Percentiles rank a stretch among this genome's conserved stretches.
These are phyloP conservation scores for Leptopilina syphax DNA, from an alignment of 2,888 invertebrate species.

Conservation along the genomic window DNA sequence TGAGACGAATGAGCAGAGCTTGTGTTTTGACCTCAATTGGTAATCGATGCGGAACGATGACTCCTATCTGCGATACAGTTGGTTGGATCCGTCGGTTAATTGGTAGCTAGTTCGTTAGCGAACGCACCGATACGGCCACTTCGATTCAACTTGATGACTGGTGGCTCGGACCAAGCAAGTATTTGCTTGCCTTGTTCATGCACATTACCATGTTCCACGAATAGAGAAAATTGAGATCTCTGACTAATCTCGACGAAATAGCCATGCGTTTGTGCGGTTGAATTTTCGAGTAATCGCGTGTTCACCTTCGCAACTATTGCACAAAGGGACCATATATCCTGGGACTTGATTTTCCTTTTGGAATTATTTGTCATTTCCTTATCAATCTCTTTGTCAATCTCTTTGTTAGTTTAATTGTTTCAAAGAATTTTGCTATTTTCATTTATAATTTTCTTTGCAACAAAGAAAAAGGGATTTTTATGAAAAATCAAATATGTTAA, in stretches of 20 bases:
- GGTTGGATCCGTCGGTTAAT: constrained; percentile 48
- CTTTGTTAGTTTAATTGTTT: too few species aligned
- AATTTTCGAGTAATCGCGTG: constrained; percentile 15
- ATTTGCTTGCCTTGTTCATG: constrained; percentile 19
- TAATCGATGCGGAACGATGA: constrained; percentile 57
- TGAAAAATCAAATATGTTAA: background rate
- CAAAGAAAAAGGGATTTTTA: too few species aligned
- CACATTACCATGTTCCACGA: background rate
- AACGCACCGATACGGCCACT: constrained; percentile 45
- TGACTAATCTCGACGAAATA: constrained; percentile 10
- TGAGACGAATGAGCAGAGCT: background rate
- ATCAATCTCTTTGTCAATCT: background rate
- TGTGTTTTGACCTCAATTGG: constrained; percentile 47
- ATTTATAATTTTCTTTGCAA: too few species aligned
- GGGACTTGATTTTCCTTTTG: background rate
- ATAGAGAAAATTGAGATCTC: constrained; percentile 27
- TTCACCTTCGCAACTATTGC: constrained; percentile 10
- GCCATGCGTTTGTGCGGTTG: background rate
- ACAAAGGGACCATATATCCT: background rate
- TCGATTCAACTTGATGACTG: constrained; percentile 31
- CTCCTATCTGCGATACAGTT: constrained; percentile 24
- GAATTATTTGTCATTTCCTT: background rate
- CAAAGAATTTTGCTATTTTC: too few species aligned
- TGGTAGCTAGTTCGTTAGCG: constrained; percentile 57
- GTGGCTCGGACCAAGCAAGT: constrained; percentile 19